These are phyloP conservation scores for Digitonthophagus gazella DNA, from an alignment of 2,888 invertebrate genomes.

Conservation along the genomic window DNA sequence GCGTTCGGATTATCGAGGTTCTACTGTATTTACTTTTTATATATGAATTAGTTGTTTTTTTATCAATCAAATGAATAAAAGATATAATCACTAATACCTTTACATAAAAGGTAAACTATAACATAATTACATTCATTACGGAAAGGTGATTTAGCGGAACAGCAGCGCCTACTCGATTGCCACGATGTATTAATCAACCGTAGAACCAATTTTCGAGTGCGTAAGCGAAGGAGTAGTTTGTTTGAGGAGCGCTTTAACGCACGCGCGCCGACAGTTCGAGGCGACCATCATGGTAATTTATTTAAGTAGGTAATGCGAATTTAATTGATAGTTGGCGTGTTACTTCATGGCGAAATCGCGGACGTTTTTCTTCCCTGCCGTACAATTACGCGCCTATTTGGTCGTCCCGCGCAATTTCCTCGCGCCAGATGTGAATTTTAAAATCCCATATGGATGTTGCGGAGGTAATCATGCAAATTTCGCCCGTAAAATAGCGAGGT, in stretches of 20 bases:
- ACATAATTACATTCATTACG: no score
- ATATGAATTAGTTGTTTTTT: no score
- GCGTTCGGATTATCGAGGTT: no score
- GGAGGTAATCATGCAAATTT: background rate
- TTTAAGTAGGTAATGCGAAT: background rate
- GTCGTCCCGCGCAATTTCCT: background rate
- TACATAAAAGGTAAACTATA: no score
- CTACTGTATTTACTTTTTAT: no score
- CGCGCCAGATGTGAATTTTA: background rate
- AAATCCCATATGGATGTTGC: background rate
- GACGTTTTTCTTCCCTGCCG: background rate
- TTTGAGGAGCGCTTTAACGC: background rate
- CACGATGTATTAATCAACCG: background rate
- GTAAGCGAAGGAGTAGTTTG: background rate
- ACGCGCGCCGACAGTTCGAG: background rate
- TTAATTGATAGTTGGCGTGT: background rate
- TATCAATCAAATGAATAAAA: no score
- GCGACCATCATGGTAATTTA: background rate
- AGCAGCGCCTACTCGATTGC: no score
- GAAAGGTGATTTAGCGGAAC: no score
- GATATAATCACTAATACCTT: no score
- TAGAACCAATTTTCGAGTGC: background rate
- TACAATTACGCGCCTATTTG: background rate
- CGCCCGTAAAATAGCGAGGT: background rate
- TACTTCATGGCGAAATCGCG: background rate